phyloP scores from a whole-genome alignment of 2,113 vertebrate species.

The Ciconia boyciana region DNA sequence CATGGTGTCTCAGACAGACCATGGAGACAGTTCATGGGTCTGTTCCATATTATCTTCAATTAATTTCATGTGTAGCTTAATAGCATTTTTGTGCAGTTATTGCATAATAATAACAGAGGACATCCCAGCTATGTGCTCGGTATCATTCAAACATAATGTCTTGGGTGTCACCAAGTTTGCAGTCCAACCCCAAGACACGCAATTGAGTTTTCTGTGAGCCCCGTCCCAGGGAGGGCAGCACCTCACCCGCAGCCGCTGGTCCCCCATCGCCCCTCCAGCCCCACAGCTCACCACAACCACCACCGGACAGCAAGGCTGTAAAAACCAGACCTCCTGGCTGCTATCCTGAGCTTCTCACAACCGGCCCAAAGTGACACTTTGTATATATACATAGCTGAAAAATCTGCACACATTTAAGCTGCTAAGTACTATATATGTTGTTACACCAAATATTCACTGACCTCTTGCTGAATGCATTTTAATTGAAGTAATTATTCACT shows the following conservation, averaged over 20 bases:
- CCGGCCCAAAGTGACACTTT: background rate
- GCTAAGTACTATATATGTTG: constrained; percentile 29
- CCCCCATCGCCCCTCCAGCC: background rate
- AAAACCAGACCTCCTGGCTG: background rate
- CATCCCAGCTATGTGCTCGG: background rate
- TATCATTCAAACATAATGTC: background rate
- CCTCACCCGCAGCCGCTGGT: background rate
- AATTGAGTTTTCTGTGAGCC: rapidly evolving
- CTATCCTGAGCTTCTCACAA: background rate
- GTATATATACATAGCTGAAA: constrained; percentile 49
- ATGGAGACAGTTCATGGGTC: background rate
- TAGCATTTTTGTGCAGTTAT: background rate
- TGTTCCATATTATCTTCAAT: constrained; percentile 20
- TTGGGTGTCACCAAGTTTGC: background rate
- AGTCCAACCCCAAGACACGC: background rate
- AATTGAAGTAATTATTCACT: constrained; percentile 65
- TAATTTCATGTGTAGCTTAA: constrained; percentile 13
- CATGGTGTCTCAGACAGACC: background rate
- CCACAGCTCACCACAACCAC: background rate
- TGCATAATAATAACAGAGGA: background rate
- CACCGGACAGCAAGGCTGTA: background rate
- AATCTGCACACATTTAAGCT: constrained; percentile 36
- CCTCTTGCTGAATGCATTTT: constrained; percentile 55
- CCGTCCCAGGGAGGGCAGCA: background rate
- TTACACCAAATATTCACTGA: constrained; percentile 55